Conservation (phyloP, 2,797 vertebrate genomes). For the Phyllotis vaccarum region DNA sequence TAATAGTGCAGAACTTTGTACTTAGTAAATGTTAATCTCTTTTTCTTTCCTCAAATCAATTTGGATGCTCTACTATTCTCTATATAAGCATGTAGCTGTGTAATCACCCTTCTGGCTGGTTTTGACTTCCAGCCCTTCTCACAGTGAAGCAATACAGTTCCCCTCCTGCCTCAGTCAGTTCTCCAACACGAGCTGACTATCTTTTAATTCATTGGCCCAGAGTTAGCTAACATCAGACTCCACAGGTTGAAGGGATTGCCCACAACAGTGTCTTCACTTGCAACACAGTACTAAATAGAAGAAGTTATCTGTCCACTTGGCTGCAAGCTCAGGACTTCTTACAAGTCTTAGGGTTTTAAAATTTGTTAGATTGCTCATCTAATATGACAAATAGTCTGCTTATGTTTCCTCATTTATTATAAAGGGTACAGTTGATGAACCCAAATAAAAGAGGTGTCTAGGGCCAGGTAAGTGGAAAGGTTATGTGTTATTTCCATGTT, state of each 20-base stretch:
- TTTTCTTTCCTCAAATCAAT: background rate
- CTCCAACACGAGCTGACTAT: background rate
- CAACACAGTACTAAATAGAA: background rate
- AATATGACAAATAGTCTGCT: background rate
- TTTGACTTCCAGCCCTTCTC: constrained; percentile 2
- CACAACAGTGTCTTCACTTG: background rate
- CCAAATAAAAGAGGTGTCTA: background rate
- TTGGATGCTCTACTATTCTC: background rate
- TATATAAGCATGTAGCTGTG: background rate
- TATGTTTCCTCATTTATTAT: background rate
- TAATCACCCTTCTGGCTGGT: background rate
- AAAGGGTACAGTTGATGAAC: background rate
- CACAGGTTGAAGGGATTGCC: background rate
- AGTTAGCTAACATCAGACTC: background rate
- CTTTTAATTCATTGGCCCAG: background rate
- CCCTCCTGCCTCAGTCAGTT: background rate
- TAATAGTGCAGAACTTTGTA: constrained; percentile 3
- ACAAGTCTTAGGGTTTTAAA: background rate
- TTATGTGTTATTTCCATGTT: background rate
- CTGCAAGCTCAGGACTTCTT: background rate
- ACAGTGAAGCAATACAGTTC: background rate
- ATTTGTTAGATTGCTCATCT: background rate
- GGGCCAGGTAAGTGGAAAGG: background rate
- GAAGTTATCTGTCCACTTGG: background rate
- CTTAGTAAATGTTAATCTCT: constrained; percentile 25